Percentiles rank a stretch among this genome's conserved stretches.
Evolutionary conservation across 2,888 invertebrate genomes (phyloP).

Genomic region (Drosophila melanosoma): DNA sequence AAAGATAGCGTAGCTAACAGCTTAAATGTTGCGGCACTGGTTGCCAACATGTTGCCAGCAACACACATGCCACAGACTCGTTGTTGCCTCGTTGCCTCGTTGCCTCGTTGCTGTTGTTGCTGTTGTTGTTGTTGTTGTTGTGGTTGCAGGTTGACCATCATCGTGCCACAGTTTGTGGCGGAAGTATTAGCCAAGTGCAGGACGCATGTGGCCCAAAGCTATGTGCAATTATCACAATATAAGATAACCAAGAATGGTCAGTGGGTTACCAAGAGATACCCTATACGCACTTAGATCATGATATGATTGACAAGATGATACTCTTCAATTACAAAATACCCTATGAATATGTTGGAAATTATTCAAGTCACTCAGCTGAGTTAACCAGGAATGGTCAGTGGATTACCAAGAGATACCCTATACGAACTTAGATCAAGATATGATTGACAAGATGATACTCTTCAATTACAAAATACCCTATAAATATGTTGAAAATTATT

Average conservation of each 20-base stretch:
- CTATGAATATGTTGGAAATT: no score
- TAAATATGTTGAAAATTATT: no score
- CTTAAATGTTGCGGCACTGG: constrained; percentile 71
- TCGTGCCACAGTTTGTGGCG: constrained; percentile 49
- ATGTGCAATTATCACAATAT: constrained; percentile 58
- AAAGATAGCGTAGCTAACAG: constrained; percentile 23
- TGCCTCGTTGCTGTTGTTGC: no score
- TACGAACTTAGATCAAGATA: neutral
- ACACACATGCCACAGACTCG: constrained; percentile 36
- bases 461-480: neutral
- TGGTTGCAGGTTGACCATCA: constrained; percentile 13
- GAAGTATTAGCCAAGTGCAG: constrained; percentile 66
- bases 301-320: neutral
- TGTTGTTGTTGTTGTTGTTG: neutral
- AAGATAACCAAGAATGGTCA: constrained; percentile 22
- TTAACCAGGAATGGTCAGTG: constrained; percentile 6
- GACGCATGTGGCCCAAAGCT: constrained; percentile 50
- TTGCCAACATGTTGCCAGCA: constrained; percentile 66
- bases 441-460: neutral
- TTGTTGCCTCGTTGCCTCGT: constrained; percentile 2
- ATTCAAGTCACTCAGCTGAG: no score
- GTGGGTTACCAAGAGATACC: constrained; percentile 3
- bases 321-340: neutral
- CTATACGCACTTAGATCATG: neutral
- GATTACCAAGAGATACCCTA: constrained; percentile 10